phyloP scores from a whole-genome alignment of 2,797 vertebrate genomes.

The Borostomias antarcticus region DNA sequence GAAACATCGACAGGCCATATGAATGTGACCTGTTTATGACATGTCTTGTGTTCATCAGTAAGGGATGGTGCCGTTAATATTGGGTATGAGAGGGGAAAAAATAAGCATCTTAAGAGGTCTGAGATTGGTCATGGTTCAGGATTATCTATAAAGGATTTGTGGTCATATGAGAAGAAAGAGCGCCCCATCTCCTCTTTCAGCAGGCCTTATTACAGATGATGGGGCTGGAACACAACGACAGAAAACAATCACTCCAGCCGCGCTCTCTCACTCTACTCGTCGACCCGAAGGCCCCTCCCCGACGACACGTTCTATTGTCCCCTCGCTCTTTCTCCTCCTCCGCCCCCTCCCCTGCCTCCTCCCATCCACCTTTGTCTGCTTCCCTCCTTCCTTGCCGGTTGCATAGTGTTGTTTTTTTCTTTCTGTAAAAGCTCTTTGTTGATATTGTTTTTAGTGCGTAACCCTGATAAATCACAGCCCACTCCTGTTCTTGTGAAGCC shows the following conservation, averaged over 20 bases:
- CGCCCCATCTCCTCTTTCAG: background rate
- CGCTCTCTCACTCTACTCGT: background rate
- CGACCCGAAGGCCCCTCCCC: conserved; percentile 19
- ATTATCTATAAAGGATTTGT: conserved; percentile 7
- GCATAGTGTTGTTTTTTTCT: conserved; percentile 46
- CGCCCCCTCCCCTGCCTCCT: conserved; percentile 27
- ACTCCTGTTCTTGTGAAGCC: conserved; percentile 47
- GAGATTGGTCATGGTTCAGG: conserved; percentile 2
- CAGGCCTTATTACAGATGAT: conserved; percentile 28
- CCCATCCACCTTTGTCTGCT: conserved; percentile 57
- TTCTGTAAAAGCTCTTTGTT: conserved; percentile 35
- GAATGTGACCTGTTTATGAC: background rate
- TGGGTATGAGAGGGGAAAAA: conserved; percentile 2
- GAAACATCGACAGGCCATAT: background rate
- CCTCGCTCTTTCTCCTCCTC: conserved; percentile 34
- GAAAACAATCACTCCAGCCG: conserved; percentile 59
- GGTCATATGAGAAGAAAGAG: conserved; percentile 6
- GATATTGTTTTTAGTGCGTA: conserved; percentile 54
- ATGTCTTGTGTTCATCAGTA: background rate
- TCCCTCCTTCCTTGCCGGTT: conserved; percentile 21
- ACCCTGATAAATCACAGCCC: conserved; percentile 62
- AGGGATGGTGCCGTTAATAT: background rate
- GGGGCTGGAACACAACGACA: conserved; percentile 6
- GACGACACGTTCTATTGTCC: conserved; percentile 58
- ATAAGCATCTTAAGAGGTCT: background rate